Percentiles rank a stretch among this genome's conserved stretches.
Conservation (phyloP, 2,113 vertebrate species). For the Pyxicephalus adspersus region DNA sequence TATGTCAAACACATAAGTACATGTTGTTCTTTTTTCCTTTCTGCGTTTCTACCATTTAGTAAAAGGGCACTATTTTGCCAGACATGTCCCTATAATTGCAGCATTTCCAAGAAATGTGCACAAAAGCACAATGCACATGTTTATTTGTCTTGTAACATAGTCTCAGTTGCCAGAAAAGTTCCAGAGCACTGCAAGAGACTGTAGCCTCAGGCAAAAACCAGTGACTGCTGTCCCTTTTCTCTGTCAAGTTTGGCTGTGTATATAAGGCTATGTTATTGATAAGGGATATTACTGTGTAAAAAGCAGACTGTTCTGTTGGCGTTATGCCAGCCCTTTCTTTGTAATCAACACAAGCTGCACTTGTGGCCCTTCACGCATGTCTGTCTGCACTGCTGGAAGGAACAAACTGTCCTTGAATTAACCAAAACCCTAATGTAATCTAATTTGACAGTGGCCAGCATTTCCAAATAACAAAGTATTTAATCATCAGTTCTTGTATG, state of each 20-base stretch:
- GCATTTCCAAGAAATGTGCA: no score
- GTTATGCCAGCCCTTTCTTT: slow-evolving; percentile 14
- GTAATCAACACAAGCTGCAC: slow-evolving; percentile 33
- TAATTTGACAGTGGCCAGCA: neutral
- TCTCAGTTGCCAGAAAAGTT: neutral
- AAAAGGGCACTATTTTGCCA: no score
- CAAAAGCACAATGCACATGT: neutral
- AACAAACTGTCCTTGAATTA: neutral
- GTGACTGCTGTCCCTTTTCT: neutral
- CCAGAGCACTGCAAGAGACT: neutral
- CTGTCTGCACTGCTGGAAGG: neutral
- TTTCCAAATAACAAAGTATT: neutral
- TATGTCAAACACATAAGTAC: neutral
- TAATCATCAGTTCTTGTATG: neutral
- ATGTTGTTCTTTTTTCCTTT: neutral
- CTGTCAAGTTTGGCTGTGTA: slow-evolving; percentile 29
- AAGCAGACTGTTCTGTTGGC: slow-evolving; percentile 14
- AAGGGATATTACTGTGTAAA: slow-evolving; percentile 15
- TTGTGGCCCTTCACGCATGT: slow-evolving; percentile 21
- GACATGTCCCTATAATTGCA: no score
- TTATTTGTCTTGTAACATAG: neutral
- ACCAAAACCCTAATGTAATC: neutral
- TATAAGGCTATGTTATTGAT: slow-evolving; percentile 31
- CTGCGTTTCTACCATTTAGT: neutral
- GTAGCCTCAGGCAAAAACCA: neutral